Evolutionary conservation across 2,888 invertebrate genomes (phyloP), one percentile per base, ranked within the genome.

Genomic region (Eilema sororculum): DNA sequence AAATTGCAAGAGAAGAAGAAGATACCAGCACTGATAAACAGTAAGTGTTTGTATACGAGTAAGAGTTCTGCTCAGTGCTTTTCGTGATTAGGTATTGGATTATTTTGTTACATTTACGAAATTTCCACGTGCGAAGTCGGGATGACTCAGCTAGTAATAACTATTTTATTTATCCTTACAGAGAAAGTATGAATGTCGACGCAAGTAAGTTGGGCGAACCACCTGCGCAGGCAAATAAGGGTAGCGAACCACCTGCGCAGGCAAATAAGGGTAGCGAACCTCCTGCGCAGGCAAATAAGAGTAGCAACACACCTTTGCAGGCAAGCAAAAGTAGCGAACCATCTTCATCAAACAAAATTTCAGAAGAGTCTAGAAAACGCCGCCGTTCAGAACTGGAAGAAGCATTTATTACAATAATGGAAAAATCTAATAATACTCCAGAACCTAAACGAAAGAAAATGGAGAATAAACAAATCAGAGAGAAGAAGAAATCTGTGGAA

Each of bases 381-480:
- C 90, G 93, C 3, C 87, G 90, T 1, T 94, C 95, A 0, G 85
- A 87, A 2, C 74, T 92, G 12, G 92, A 92, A 66, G 94, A 93
- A 77, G 88, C 91, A 0, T 82, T 88, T 5, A 79, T 90, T 24
- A 91, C 90, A 3, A 86, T 90, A 13, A 82, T 92, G 41, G 90
- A 90, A 24, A 81, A 73, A 24, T 83, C 80, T 33, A 78, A 71
- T 37, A 82, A 77, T 57, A 71, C 66, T 6, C 62, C 77, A 13
- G 79, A 71, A 68, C 88, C 87, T 33, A 94, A 92, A 81, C 85
- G 86, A 59, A 88, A 46, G 28, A 68, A 66, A n/a, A 67, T n/a
- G 24, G 52, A 60, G 10, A 58, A 25, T 0, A 85, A 68, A 25
- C 84, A 74, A n/a, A 73, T 80, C 3, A 73, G 73, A 66, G 78